Conservation (phyloP, 1,140 invertebrate genomes). For the Drosophila ambigua region DNA sequence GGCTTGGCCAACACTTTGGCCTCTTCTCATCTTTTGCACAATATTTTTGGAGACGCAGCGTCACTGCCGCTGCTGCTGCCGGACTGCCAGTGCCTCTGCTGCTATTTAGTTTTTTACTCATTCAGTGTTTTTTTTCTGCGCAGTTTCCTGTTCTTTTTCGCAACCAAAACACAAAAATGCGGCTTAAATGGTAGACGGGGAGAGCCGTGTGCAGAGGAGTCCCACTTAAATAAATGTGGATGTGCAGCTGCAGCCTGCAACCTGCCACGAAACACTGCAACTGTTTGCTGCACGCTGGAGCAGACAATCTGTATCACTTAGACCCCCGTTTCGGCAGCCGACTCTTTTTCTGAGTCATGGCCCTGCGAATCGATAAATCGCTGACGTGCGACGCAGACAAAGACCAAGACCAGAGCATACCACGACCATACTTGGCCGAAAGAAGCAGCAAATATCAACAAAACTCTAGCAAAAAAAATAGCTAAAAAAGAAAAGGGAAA, state of each 20-base stretch:
- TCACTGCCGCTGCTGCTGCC: constrained; percentile 17
- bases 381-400: constrained; percentile 68
- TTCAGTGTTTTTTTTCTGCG: constrained; percentile 18
- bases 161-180: constrained; percentile 70
- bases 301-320: constrained; percentile 44
- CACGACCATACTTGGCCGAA: constrained; percentile 33
- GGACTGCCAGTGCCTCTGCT: constrained; percentile 9
- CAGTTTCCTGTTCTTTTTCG: constrained; percentile 81
- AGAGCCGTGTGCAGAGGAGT: constrained; percentile 24
- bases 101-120: constrained; percentile 26
- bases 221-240: constrained; percentile 60
- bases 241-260: constrained; percentile 54
- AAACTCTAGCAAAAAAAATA: constrained; percentile 11
- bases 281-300: constrained; percentile 44
- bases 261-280: constrained; percentile 50
- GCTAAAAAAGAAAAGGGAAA: constrained; percentile 51
- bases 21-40: constrained; percentile 71
- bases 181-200: constrained; percentile 59
- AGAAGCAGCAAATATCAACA: not conserved
- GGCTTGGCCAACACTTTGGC: constrained; percentile 52
- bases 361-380: constrained; percentile 71
- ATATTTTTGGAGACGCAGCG: constrained; percentile 30
- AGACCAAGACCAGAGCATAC: constrained; percentile 51
- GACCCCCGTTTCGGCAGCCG: constrained; percentile 15
- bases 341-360: constrained; percentile 69